Conservation (phyloP, 2,888 invertebrate species). For the Hedychridium roseum region DNA sequence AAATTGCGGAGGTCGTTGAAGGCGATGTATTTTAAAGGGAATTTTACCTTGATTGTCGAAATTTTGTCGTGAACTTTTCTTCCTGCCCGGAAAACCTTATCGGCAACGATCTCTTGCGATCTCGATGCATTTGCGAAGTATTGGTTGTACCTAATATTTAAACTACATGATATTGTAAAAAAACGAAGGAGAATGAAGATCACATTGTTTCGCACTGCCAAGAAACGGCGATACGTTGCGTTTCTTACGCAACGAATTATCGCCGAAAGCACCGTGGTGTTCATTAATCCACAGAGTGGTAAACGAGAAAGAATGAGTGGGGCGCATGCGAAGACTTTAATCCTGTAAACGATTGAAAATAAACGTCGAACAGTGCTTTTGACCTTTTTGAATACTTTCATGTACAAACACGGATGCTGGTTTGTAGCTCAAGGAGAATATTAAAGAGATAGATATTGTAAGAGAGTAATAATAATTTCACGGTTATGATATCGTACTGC, state of each 20-base stretch:
- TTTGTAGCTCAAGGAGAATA: constrained; percentile 39
- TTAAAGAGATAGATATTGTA: constrained; percentile 45
- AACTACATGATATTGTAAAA: constrained; percentile 13
- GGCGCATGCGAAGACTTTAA: constrained; percentile 21
- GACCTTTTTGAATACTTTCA: constrained; percentile 41
- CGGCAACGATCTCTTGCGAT: constrained; percentile 12
- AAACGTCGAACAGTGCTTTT: constrained; percentile 35
- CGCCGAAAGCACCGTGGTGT: constrained; percentile 41
- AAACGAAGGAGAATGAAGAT: constrained; percentile 1
- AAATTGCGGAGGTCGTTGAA: constrained; percentile 12
- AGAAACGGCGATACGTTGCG: constrained; percentile 22
- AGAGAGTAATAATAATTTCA: constrained; percentile 44
- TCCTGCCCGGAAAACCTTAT: background rate
- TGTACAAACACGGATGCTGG: constrained; percentile 41
- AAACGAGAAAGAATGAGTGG: constrained; percentile 9
- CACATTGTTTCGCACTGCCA: constrained; percentile 31
- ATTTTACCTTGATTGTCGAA: no score
- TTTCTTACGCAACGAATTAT: constrained; percentile 30
- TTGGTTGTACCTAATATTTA: constrained; percentile 4
- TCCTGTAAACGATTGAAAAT: constrained; percentile 16
- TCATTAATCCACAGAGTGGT: constrained; percentile 36
- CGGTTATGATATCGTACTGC: constrained; percentile 37
- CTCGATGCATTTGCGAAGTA: constrained; percentile 7
- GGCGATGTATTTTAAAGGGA: no score
- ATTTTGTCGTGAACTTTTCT: no score